phyloP scores from a whole-genome alignment of 2,888 invertebrate species.

The Elgonia sp. region DNA sequence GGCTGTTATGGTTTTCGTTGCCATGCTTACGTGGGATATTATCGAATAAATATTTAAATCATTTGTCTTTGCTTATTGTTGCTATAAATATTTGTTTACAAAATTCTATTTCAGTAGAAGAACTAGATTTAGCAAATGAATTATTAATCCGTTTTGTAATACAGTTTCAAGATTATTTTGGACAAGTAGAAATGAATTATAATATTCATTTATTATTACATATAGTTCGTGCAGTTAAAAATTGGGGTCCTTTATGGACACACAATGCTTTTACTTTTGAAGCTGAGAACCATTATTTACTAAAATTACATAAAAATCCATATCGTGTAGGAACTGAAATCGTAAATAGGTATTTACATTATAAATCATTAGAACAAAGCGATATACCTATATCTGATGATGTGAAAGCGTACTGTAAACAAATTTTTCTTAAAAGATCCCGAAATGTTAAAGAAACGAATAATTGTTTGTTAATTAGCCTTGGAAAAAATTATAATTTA shows the following conservation, averaged over 20 bases:
- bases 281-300: slow-evolving; percentile 57
- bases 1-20: slow-evolving; percentile 59
- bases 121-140: not conserved
- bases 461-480: too few relatives aligned
- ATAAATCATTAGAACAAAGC: too few relatives aligned
- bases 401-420: too few relatives aligned
- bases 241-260: slow-evolving; percentile 63
- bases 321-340: slow-evolving; percentile 46
- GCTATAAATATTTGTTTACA: not conserved
- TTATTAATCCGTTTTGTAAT: not conserved
- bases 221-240: slow-evolving; percentile 35
- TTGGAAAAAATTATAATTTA: too few relatives aligned
- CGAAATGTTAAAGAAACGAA: too few relatives aligned
- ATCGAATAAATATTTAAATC: slow-evolving; percentile 63
- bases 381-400: too few relatives aligned
- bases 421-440: too few relatives aligned
- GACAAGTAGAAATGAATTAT: slow-evolving; percentile 30
- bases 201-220: slow-evolving; percentile 62
- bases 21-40: slow-evolving; percentile 58
- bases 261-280: slow-evolving; percentile 63
- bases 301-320: slow-evolving; percentile 41
- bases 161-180: slow-evolving; percentile 39
- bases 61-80: slow-evolving; percentile 31
- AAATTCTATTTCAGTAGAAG: not conserved
- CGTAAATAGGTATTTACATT: not conserved